A percentile compares a stretch with the other conserved stretches of the same genome.
These are phyloP conservation scores for Sminthurides aquaticus DNA, from an alignment of 2,888 invertebrate genomes.

Conservation along the genomic window DNA sequence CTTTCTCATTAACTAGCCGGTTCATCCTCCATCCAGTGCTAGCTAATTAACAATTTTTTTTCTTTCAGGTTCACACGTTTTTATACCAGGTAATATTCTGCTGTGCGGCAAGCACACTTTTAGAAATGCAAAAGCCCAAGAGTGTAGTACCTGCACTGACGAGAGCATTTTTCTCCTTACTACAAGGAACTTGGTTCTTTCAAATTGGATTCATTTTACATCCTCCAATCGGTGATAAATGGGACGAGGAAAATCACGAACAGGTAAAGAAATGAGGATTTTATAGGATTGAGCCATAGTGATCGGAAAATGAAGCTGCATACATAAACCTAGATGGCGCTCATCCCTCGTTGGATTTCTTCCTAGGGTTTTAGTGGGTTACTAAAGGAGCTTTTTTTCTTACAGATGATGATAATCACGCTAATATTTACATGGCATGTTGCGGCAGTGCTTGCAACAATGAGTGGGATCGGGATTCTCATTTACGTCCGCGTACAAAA, in stretches of 20 bases:
- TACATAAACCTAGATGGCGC: too few species aligned
- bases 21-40: not conserved
- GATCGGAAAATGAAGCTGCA: too few species aligned
- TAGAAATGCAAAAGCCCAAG: constrained; percentile 47
- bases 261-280: constrained; percentile 33
- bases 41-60: not conserved
- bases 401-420: constrained; percentile 49
- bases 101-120: constrained; percentile 44
- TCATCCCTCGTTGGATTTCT: too few species aligned
- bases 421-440: constrained; percentile 45
- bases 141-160: constrained; percentile 46
- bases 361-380: too few species aligned
- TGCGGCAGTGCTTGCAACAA: constrained; percentile 31
- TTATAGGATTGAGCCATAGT: too few species aligned
- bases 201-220: constrained; percentile 51
- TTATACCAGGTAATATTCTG: constrained; percentile 48
- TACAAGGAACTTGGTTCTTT: constrained; percentile 54
- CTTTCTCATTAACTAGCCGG: not conserved
- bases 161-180: constrained; percentile 47
- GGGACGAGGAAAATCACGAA: constrained; percentile 47
- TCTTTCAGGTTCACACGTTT: constrained; percentile 48
- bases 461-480: constrained; percentile 34
- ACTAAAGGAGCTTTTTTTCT: too few species aligned
- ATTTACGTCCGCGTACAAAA: constrained; percentile 38
- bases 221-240: constrained; percentile 46